A percentile compares a stretch with the other conserved stretches of the same genome.
phyloP scores from a whole-genome alignment of 2,888 invertebrate genomes.

The Dioctria rufipes region DNA sequence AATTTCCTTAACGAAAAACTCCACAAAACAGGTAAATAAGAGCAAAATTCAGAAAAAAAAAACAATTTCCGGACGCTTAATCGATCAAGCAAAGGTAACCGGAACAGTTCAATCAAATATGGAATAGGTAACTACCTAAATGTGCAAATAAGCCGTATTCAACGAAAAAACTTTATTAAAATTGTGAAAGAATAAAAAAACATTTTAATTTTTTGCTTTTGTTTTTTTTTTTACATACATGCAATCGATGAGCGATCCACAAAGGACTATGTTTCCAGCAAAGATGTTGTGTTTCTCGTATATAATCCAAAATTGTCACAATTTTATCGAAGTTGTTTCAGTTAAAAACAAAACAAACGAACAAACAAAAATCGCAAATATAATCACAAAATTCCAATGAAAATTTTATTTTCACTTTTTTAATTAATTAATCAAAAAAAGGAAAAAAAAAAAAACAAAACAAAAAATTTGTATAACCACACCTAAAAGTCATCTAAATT shows the following conservation, averaged over 20 bases:
- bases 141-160: no score
- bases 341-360: no score
- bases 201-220: not conserved
- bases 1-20: constrained; percentile 7
- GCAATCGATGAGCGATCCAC: not conserved
- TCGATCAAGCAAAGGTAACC: not conserved
- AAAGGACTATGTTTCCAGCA: constrained; percentile 3
- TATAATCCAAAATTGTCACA: no score
- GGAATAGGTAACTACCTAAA: no score
- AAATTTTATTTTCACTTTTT: constrained; percentile 30
- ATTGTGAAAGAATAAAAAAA: not conserved
- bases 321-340: no score
- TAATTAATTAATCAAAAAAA: not conserved
- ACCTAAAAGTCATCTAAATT: constrained; percentile 22
- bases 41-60: constrained; percentile 1
- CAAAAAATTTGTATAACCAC: constrained; percentile 30
- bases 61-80: constrained; percentile 27
- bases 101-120: constrained; percentile 26
- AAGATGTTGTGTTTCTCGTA: no score
- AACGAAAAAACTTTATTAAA: not conserved
- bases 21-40: no score
- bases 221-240: constrained; percentile 18
- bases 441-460: no score
- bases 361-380: no score
- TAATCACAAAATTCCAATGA: not conserved